Evolutionary conservation across 2,113 vertebrate species (phyloP), one percentile per base, ranked within the genome.

Genomic region (Hydropotes inermis): DNA sequence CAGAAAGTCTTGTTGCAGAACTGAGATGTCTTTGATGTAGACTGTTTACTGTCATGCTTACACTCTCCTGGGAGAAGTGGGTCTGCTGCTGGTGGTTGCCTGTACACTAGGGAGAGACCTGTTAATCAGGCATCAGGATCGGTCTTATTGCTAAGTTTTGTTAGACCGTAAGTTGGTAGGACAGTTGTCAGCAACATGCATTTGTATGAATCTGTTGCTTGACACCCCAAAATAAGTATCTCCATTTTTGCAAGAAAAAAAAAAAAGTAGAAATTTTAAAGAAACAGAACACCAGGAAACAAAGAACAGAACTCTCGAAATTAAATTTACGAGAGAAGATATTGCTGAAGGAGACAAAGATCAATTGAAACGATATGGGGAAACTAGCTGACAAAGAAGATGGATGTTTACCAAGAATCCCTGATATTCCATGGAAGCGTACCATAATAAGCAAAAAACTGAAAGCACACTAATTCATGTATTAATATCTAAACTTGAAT

Each of bases 1-100:
- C 85, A 95, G 92, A 89, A 96, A 94, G 43, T 2, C 94, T 97
- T 97, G 87, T 86, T 96, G 67, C 14, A n/a, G 90, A 97, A 88
- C 85, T 85, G 74, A 96, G 97, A 97, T 45, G 64, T 70, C 96
- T 97, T 96, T 97, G 81, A 98, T 98, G 76, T 78, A 86, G 54
- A 58, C 89, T 93, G 85, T 91, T 97, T 96, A 86, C 79, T 89
- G 95, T 95, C 90, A 89, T 95, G 94, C 96, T 95, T 86, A 50
- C 82, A 94, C 55, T 76, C 95, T 96, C 89, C 85, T 54, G 16
- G 87, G 96, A 94, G 89, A 97, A 95, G 87, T 95, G 61, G 55
- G 39, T 96, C 81, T 97, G 70, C 88, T 47, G 45, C 58, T 96
- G 58, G 61, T 33, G 39, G 23, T 93, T 67, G 50, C 74, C 79